Base-by-base conservation (phyloP, 2,797 vertebrate genomes). In the Neomorphus geoffroyi region DNA sequence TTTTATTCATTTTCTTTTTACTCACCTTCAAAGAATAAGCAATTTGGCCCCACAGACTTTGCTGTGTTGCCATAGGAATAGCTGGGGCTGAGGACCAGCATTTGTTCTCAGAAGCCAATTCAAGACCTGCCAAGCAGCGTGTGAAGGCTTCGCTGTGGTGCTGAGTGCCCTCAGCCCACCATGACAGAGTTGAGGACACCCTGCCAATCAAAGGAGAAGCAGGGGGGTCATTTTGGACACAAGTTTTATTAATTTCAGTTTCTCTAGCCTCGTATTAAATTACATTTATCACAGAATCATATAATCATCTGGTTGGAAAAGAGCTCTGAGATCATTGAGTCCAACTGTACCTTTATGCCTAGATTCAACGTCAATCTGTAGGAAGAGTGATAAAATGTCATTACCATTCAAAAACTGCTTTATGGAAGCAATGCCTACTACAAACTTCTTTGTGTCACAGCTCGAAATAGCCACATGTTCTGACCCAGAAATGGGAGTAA, bases 11-110 rank as follows among this genome's bases (percentile, higher is more conserved):
- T 89, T 95, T 58, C 87, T 74, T 92, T 86, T 54, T 17, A 64
- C 43, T 28, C 7, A 54, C 91, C 96, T 97, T 97, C 93, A 97
- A 94, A 96, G 96, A 91, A 61, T 9, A 26, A 37, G 18, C 41
- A n/a, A 2, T 16, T 60, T 70, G 87, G 74, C 90, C 83, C 83
- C 80, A 41, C 89, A 72, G 82, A 32, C 51, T 53, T 43, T 22
- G 43, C 33, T 1, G 3, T 51, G 32, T 75, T 92, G 65, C 85
- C 61, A 74, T 37, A 54, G 91, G 90, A 89, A 90, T 56, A 32
- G 28, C 35, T 0, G 0, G 19, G 16, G 33, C 18, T n/a, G 24
- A 35, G 48, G 15, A 11, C 45, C 1, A 6, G 69, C 30, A 18
- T 62, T 78, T 94, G 65, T 17, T 60, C 41, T 82, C 21, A 3